These are phyloP conservation scores for Meiosimyza decipiens DNA, from an alignment of 2,888 invertebrate species.

Conservation along the genomic window DNA sequence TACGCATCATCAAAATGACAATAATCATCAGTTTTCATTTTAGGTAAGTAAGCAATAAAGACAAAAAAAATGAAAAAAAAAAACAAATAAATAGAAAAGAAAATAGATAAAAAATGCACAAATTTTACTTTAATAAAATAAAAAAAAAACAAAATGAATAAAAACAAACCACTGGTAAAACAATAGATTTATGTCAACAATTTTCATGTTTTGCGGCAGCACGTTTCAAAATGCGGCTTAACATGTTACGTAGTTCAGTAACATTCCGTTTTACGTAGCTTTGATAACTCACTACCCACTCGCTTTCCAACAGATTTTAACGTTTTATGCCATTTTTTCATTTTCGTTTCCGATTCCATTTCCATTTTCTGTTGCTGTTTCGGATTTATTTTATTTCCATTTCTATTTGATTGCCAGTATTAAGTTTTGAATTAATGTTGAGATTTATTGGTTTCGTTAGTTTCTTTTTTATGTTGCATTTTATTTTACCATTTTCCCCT, in stretches of 20 bases:
- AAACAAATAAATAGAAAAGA: background rate
- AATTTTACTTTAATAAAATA: background rate
- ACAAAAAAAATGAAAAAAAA: background rate
- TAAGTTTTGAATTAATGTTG: slow-evolving; percentile 36
- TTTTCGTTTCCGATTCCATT: background rate
- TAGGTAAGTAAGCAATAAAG: background rate
- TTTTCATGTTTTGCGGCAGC: slow-evolving; percentile 38
- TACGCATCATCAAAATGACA: background rate
- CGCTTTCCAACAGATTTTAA: background rate
- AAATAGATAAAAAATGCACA: too few species aligned
- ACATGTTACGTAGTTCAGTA: slow-evolving; percentile 28
- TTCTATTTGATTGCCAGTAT: slow-evolving; percentile 34
- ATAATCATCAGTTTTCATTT: slow-evolving; percentile 7
- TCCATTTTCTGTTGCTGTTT: background rate
- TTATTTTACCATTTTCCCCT: background rate
- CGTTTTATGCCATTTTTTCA: background rate
- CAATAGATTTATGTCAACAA: slow-evolving; percentile 39
- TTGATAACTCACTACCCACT: too few species aligned
- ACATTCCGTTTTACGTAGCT: background rate
- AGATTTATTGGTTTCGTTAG: slow-evolving; percentile 37
- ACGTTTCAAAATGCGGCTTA: slow-evolving; percentile 37
- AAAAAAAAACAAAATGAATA: background rate
- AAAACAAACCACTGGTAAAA: slow-evolving; percentile 3
- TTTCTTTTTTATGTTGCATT: background rate
- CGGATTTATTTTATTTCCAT: background rate